Conservation (phyloP, 2,113 vertebrate genomes). For the Vulpes ferrilata region DNA sequence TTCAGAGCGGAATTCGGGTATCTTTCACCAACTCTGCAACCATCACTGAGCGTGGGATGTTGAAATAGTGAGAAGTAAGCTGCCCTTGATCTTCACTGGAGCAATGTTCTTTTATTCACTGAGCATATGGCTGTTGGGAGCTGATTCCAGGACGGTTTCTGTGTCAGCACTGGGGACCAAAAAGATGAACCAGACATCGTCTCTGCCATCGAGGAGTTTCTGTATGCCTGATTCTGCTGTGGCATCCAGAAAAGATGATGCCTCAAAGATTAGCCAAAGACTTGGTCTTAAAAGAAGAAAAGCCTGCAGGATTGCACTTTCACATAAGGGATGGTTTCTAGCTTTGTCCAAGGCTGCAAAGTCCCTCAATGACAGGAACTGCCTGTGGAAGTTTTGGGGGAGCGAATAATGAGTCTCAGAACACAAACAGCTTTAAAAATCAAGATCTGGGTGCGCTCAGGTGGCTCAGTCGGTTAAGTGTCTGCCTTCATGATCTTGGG, state of each 20-base stretch:
- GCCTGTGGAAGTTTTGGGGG: background rate
- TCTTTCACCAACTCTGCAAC: constrained; percentile 21
- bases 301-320: background rate
- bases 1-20: background rate
- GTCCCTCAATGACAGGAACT: background rate
- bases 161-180: background rate
- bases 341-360: background rate
- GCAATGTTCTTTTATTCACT: background rate
- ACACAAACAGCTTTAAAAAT: background rate
- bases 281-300: background rate
- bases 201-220: background rate
- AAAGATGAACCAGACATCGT: background rate
- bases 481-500: background rate
- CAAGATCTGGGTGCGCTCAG: background rate
- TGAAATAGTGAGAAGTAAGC: constrained; percentile 30
- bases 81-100: background rate
- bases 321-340: background rate
- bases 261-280: background rate
- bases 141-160: background rate
- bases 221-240: background rate
- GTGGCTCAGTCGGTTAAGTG: background rate
- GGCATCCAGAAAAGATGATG: background rate
- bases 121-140: background rate
- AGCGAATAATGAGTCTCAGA: background rate
- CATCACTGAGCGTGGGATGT: background rate